These are phyloP conservation scores for Malachius bipustulatus DNA, from an alignment of 2,888 invertebrate genomes.

Conservation along the genomic window DNA sequence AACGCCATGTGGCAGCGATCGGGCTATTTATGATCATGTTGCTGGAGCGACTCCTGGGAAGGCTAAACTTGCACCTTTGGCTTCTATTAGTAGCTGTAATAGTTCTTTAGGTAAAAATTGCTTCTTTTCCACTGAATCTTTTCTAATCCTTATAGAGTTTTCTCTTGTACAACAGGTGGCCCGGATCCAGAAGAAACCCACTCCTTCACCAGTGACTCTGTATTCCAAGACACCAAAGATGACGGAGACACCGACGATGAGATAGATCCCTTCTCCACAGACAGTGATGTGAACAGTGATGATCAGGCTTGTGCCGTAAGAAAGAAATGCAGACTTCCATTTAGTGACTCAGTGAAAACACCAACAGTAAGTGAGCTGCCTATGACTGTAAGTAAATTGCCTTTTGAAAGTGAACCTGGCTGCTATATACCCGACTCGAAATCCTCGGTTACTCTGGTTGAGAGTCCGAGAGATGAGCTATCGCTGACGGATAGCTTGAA, in stretches of 20 bases:
- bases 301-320: constrained; percentile 24
- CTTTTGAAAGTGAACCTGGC: constrained; percentile 12
- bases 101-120: constrained; percentile 55
- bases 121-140: too few species aligned
- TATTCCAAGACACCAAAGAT: constrained; percentile 59
- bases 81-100: constrained; percentile 68
- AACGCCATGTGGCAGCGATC: constrained; percentile 66
- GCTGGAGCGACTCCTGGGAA: constrained; percentile 21
- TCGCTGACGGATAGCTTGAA: constrained; percentile 29
- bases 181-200: constrained; percentile 41
- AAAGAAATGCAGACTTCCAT: constrained; percentile 12
- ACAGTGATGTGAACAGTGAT: constrained; percentile 52
- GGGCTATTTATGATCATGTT: constrained; percentile 38
- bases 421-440: constrained; percentile 18
- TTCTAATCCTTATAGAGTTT: constrained; percentile 44
- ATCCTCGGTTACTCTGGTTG: constrained; percentile 24
- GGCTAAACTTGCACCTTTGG: constrained; percentile 58
- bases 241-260: constrained; percentile 69
- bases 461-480: constrained; percentile 21
- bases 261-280: constrained; percentile 72
- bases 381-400: constrained; percentile 13
- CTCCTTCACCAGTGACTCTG: constrained; percentile 65
- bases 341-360: constrained; percentile 11
- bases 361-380: constrained; percentile 24
- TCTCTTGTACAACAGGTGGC: constrained; percentile 51